Base-by-base conservation (phyloP, 1,140 invertebrate species). In the Littorina saxatilis region DNA sequence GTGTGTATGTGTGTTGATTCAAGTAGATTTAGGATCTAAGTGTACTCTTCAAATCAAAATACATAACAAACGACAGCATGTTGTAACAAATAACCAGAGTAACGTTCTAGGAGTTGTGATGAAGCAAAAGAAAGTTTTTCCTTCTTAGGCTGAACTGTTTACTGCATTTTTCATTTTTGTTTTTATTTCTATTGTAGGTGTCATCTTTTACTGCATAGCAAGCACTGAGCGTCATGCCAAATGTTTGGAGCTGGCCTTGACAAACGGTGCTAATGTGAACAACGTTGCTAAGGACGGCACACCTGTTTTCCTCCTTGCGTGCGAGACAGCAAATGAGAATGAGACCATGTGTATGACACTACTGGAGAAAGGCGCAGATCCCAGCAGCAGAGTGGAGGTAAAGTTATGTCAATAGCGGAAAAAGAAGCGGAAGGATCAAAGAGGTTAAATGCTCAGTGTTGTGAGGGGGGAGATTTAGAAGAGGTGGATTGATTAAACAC, bases 191-290 rank as follows among this genome's bases (percentile, higher is more conserved):
- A n/a, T n/a, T n/a, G 11, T 80, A 92, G 92, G 92, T 70, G 90
- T 92, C 40, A 58, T 93, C 35, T 93, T 91, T 82, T 93, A 92
- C 79, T 90, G 90, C 76, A 88, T 93, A 37, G 87, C 90, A 66
- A 89, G 90, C 27, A 92, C 91, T 17, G 84, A 91, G 55, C 82
- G 92, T 39, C 92, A 93, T 86, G 86, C 85, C 4, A 89, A 90
- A 74, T 92, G 92, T 86, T 52, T 92, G 47, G 90, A 92, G 50
- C 87, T 92, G 32, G 89, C 87, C 37, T 80, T 92, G 5, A 58
- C 84, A 39, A 82, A 92, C 86, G 91, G 91, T 40, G 92, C 92
- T 9, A 89, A 92, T 77, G 85, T 91, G 0, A 93, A 93, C 81
- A 92, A 90, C 72, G 85, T 73, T 47, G 85, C 87, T 32, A 89